Evolutionary conservation across 1,140 invertebrate genomes (phyloP).

Genomic region (Meloidogyne hapla): DNA sequence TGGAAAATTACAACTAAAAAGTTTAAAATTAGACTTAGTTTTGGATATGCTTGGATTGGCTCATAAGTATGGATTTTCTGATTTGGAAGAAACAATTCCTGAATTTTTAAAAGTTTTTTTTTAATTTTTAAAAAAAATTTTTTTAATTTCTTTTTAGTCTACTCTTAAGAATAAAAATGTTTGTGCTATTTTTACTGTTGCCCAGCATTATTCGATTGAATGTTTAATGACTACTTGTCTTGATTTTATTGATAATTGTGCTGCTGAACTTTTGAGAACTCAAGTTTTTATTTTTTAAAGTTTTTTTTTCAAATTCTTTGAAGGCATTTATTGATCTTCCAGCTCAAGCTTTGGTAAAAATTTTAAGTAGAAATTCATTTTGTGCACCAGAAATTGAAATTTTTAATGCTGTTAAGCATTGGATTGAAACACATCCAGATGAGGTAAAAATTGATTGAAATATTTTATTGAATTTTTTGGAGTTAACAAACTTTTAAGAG

Average conservation of each 20-base stretch:
- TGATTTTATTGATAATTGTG: constrained; percentile 83
- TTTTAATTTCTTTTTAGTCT: constrained; percentile 34
- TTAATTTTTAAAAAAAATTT: too few relatives aligned
- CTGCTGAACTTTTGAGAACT: constrained; percentile 66
- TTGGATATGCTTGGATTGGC: constrained; percentile 82
- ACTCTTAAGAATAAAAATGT: constrained; percentile 83
- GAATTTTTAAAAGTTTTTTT: constrained; percentile 77
- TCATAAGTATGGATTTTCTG: constrained; percentile 89
- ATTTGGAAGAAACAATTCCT: constrained; percentile 84
- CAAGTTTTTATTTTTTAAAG: constrained; percentile 24
- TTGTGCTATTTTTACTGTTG: constrained; percentile 86
- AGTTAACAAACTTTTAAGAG: too few relatives aligned
- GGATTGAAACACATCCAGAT: constrained; percentile 78
- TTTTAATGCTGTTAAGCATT: constrained; percentile 81
- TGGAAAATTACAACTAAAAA: constrained; percentile 79
- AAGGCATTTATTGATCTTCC: constrained; percentile 45
- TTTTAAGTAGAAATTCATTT: constrained; percentile 89
- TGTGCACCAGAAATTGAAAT: constrained; percentile 92
- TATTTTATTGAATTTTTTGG: too few relatives aligned
- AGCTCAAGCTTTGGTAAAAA: constrained; percentile 68
- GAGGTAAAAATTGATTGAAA: constrained; percentile 66
- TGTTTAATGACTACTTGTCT: constrained; percentile 71
- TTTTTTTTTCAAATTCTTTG: constrained; percentile 11
- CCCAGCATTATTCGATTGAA: constrained; percentile 74
- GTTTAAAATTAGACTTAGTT: constrained; percentile 74